These are phyloP conservation scores for Sialis fuliginosa DNA, from an alignment of 2,888 invertebrate genomes.

Conservation along the genomic window DNA sequence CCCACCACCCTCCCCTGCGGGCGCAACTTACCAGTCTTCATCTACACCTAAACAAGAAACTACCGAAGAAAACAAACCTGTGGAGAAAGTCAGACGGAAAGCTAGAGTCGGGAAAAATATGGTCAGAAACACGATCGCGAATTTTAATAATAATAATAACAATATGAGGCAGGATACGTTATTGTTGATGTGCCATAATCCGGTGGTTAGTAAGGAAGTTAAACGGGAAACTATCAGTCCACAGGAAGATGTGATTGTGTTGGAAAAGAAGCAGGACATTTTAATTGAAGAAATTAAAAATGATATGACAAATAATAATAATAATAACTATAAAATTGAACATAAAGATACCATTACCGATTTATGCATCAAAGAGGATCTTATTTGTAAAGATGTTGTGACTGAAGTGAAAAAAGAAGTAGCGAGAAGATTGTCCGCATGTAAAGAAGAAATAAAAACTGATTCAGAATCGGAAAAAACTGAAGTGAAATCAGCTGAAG, in stretches of 20 bases:
- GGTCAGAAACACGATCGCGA: conserved; percentile 42
- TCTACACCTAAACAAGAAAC: conserved; percentile 10
- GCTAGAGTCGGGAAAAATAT: conserved; percentile 45
- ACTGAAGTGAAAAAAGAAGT: background rate
- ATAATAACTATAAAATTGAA: conserved; percentile 1
- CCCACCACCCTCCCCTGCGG: conserved; percentile 37
- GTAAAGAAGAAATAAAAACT: conserved; percentile 1
- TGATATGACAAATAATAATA: conserved; percentile 4
- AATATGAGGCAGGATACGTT: conserved; percentile 24
- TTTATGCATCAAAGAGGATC: conserved; percentile 4
- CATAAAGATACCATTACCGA: conserved; percentile 5
- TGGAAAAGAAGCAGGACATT: conserved; percentile 15
- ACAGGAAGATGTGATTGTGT: conserved; percentile 16
- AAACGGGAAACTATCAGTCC: conserved; percentile 27
- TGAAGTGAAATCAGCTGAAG: background rate
- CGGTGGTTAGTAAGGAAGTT: conserved; percentile 16
- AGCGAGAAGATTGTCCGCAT: background rate
- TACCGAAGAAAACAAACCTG: conserved; percentile 14
- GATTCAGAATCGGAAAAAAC: background rate
- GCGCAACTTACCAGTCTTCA: conserved; percentile 25
- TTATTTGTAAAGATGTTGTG: background rate
- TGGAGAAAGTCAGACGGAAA: conserved; percentile 25
- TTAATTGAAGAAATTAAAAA: conserved; percentile 11
- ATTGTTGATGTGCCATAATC: conserved; percentile 27
- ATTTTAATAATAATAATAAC: conserved; percentile 11